phyloP scores from a whole-genome alignment of 2,113 vertebrate species.

The Stegastes partitus region DNA sequence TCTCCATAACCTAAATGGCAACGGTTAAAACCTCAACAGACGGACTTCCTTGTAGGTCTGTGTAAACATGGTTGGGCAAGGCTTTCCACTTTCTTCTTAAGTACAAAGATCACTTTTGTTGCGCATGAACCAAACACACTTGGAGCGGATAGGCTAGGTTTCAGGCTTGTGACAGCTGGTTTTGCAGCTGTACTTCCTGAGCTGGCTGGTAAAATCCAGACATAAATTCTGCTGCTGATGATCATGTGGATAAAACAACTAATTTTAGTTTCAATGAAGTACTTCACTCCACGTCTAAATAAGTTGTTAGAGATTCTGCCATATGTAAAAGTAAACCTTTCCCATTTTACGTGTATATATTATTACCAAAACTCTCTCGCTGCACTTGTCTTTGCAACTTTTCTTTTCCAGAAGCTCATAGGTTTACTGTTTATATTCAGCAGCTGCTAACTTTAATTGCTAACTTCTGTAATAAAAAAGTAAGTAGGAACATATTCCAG shows the following conservation, averaged over 20 bases:
- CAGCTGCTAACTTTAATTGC: background rate
- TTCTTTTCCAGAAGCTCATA: background rate
- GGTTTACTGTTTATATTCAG: background rate
- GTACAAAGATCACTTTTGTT: conserved; percentile 66
- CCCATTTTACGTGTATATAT: too few species aligned
- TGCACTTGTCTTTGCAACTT: background rate
- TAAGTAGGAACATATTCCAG: background rate
- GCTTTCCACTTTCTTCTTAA: background rate
- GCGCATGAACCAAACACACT: conserved; percentile 11
- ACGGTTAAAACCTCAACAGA: conserved; percentile 10
- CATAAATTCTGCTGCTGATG: background rate
- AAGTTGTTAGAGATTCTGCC: background rate
- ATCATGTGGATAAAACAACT: background rate
- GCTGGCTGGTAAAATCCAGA: background rate
- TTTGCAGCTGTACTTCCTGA: background rate
- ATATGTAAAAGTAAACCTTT: background rate
- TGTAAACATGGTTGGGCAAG: conserved; percentile 30
- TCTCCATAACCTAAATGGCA: background rate
- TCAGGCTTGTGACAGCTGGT: conserved; percentile 47
- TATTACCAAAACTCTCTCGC: background rate
- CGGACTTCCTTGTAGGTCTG: conserved; percentile 2
- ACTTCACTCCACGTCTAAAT: background rate
- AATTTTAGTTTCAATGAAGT: background rate
- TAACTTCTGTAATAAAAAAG: too few species aligned
- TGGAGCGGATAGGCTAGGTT: conserved; percentile 31